Percentiles rank a stretch among this genome's conserved stretches.
These are phyloP conservation scores for Anguilla anguilla DNA, from an alignment of 2,797 vertebrate species.

Conservation along the genomic window DNA sequence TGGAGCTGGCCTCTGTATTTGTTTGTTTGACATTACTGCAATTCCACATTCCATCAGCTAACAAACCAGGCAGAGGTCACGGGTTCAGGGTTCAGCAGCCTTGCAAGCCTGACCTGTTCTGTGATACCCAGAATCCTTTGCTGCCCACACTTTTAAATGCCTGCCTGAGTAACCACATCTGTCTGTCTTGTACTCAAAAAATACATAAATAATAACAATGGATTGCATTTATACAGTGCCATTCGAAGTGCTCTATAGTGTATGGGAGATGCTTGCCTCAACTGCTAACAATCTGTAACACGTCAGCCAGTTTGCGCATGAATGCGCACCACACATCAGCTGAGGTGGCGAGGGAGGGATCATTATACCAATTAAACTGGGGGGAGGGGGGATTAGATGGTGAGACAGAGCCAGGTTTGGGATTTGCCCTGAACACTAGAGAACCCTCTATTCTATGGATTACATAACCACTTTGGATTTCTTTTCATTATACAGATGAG, in stretches of 20 bases:
- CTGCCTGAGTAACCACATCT: not conserved
- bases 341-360: not conserved
- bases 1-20: not conserved
- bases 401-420: not conserved
- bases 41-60: slow-evolving; percentile 3
- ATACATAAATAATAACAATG: not conserved
- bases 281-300: not conserved
- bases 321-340: too few relatives aligned
- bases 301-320: too few relatives aligned
- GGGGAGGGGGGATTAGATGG: too few relatives aligned
- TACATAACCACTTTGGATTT: slow-evolving; percentile 22
- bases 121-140: not conserved
- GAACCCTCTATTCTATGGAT: not conserved
- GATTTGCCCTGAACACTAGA: not conserved
- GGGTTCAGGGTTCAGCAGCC: not conserved
- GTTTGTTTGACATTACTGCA: slow-evolving; percentile 13
- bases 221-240: not conserved
- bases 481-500: not conserved
- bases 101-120: not conserved
- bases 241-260: not conserved
- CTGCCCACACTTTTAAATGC: not conserved
- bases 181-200: not conserved
- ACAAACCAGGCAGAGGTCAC: not conserved
- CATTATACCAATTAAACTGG: not conserved
- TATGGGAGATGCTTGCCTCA: not conserved